Evolutionary conservation across 2,797 vertebrate species (phyloP).

Genomic region (Nannoperca obscura): DNA sequence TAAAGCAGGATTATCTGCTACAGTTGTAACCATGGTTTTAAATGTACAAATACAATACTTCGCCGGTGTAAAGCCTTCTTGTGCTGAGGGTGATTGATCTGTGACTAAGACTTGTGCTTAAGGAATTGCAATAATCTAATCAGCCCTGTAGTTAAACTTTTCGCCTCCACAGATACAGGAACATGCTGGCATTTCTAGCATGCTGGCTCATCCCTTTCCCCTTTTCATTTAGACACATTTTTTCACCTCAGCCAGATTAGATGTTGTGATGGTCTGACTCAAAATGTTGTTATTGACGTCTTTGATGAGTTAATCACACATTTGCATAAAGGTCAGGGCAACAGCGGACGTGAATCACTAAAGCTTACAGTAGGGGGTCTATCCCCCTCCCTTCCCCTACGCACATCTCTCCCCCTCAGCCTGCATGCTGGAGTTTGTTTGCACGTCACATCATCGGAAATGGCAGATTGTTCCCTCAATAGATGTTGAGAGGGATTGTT

Average conservation of each 20-base stretch:
- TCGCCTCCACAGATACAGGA: slow-evolving; percentile 12
- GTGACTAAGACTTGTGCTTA: slow-evolving; percentile 11
- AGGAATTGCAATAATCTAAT: slow-evolving; percentile 32
- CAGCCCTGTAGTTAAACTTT: slow-evolving; percentile 28
- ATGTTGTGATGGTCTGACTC: slow-evolving; percentile 47
- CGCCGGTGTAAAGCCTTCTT: neutral
- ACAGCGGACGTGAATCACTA: slow-evolving; percentile 58
- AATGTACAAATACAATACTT: slow-evolving; percentile 17
- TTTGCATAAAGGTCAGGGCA: slow-evolving; percentile 64
- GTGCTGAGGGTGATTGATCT: slow-evolving; percentile 30
- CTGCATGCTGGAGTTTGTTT: slow-evolving; percentile 27
- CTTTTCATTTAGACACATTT: slow-evolving; percentile 17
- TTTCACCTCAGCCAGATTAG: slow-evolving; percentile 22
- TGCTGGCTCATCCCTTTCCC: slow-evolving; percentile 5
- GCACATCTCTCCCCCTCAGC: slow-evolving; percentile 23
- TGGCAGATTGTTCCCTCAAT: slow-evolving; percentile 36
- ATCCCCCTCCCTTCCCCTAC: neutral
- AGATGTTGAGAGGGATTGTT: slow-evolving; percentile 20
- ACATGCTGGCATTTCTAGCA: slow-evolving; percentile 27
- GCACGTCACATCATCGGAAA: slow-evolving; percentile 34
- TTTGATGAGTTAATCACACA: slow-evolving; percentile 66
- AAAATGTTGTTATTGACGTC: slow-evolving; percentile 60
- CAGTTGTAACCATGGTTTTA: slow-evolving; percentile 25
- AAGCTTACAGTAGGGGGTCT: slow-evolving; percentile 52
- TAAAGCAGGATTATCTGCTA: slow-evolving; percentile 27